Evolutionary conservation across 2,113 vertebrate species (phyloP).

Genomic region (Oxygymnocypris stewartii): DNA sequence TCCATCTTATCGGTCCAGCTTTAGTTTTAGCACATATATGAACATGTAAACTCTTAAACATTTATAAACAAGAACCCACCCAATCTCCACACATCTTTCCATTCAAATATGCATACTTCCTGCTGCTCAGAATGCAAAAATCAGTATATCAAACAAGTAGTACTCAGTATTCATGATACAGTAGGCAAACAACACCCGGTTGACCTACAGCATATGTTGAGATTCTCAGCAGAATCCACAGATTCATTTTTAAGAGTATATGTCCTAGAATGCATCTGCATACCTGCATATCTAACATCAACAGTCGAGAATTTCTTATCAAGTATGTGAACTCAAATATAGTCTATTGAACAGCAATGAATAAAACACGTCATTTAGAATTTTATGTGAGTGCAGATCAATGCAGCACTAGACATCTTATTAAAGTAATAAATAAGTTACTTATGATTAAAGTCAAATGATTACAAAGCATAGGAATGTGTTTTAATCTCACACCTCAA

Average conservation of each 20-base stretch:
- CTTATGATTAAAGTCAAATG: neutral
- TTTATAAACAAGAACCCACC: neutral
- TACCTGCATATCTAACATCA: no score
- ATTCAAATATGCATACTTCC: neutral
- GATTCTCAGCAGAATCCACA: neutral
- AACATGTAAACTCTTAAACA: neutral
- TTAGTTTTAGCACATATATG: neutral
- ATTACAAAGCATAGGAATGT: neutral
- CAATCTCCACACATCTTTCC: neutral
- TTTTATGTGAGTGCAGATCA: neutral
- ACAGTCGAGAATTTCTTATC: no score
- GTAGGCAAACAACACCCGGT: neutral
- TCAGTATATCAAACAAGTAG: conserved; percentile 8
- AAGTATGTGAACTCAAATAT: no score
- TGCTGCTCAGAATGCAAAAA: neutral
- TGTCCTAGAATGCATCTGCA: no score
- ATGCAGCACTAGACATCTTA: neutral
- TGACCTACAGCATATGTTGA: conserved; percentile 16
- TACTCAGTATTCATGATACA: conserved; percentile 11
- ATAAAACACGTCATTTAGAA: neutral
- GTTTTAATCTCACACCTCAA: neutral
- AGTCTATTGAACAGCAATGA: no score
- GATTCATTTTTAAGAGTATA: no score
- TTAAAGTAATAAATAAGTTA: neutral
- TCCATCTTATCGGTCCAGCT: neutral